Base-by-base conservation (phyloP, 92 coral and sea anemone genomes). In the Zoanthus solanderi region DNA sequence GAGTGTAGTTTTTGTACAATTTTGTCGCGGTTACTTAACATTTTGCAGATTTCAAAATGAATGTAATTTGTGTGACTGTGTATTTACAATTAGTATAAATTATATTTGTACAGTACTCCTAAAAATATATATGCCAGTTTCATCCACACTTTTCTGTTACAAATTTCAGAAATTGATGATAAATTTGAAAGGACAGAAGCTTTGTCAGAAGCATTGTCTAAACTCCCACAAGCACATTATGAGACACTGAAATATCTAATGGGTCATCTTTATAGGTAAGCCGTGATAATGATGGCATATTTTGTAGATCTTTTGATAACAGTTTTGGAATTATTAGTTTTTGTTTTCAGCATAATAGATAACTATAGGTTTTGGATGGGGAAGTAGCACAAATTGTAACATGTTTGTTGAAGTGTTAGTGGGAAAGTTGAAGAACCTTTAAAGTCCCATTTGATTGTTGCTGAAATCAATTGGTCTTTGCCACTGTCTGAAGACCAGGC, bases 231-330 rank as follows among this genome's bases (percentile, higher is more conserved):
- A 66, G 89, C 98, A 47, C 98, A 96, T 81, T 96, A 93, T 46
- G 98, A 95, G 87, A 93, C 98, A 67, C 88, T 96, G 13, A 96
- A 96, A 87, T 96, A 78, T 89, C 91, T 96, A 42, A 90, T 96
- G 92, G 93, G 95, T 34, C 98, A 96, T 89, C 75, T 96, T 37
- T 93, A 92, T 91, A 96, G 96, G 98, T 96, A 78, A 72, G 91
- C 42, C 30, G 31, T 54, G 23, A 12, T 0, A 65, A 65, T 63
- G 75, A 30, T 30, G 16, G 3, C 2, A 16, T 13, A 0, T 23
- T 63, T 4, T 63, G 3, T 13, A 63, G 13, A 63, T 4, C 29
- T 1, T 63, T 37, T 37, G 42, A 37, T 37, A 37, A 37, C 42
- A 37, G 2, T 4, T 37, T 37, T 37, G 42, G 42, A 37, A 37